Evolutionary conservation across 2,888 invertebrate genomes (phyloP).

Genomic region (Seira ritae): DNA sequence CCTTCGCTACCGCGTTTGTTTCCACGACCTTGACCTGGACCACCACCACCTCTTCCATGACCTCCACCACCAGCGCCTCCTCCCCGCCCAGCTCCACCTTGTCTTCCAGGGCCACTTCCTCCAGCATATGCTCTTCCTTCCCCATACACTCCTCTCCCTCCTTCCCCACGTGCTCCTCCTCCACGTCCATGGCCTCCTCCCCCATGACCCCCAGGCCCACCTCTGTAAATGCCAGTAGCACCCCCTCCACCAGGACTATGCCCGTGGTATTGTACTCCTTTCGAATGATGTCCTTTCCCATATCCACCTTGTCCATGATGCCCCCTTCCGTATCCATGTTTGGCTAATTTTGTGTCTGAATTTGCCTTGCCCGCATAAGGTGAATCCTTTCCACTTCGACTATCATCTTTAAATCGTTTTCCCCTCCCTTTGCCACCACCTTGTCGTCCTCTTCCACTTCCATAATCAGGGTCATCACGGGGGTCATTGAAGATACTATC

Average conservation of each 20-base stretch:
- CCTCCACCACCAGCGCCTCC: background rate
- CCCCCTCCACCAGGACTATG: too few species aligned
- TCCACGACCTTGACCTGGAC: background rate
- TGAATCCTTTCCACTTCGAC: constrained; percentile 5
- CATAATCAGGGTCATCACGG: too few species aligned
- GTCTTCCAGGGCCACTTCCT: too few species aligned
- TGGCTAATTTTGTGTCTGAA: too few species aligned
- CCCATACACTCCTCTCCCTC: background rate
- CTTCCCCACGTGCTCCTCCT: background rate
- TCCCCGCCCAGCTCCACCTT: background rate
- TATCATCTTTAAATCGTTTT: too few species aligned
- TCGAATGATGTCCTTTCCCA: background rate
- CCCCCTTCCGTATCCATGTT: background rate
- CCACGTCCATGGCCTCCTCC: background rate
- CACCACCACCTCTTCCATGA: constrained; percentile 16
- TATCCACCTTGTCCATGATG: background rate
- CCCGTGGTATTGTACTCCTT: background rate
- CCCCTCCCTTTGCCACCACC: too few species aligned
- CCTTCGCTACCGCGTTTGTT: too few species aligned
- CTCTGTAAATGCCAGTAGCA: too few species aligned
- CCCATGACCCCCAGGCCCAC: background rate
- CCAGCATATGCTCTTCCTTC: too few species aligned
- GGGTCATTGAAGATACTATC: background rate
- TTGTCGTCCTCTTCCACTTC: background rate
- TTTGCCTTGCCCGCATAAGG: too few species aligned